Evolutionary conservation across 2,888 invertebrate species (phyloP).

Genomic region (Labia minor): DNA sequence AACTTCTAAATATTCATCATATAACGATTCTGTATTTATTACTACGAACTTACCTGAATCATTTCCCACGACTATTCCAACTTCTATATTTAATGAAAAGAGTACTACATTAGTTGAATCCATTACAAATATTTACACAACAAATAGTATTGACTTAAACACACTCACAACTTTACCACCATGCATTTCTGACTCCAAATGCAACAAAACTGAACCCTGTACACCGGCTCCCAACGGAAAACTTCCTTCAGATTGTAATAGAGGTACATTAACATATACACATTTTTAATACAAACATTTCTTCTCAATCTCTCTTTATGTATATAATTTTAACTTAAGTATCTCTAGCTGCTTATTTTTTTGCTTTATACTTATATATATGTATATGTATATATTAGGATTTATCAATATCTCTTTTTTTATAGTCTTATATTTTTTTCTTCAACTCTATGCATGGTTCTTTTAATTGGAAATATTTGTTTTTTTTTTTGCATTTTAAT

Average conservation of each 20-base stretch:
- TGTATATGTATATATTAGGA: no score
- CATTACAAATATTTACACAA: background rate
- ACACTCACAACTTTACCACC: background rate
- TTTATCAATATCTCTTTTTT: background rate
- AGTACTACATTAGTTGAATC: conserved; percentile 13
- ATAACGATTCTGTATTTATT: no score
- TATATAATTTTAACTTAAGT: background rate
- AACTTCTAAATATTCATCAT: no score
- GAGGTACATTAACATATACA: background rate
- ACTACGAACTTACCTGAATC: no score
- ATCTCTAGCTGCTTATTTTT: no score
- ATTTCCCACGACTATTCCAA: no score
- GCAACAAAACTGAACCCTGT: conserved; percentile 17
- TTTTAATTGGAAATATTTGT: background rate
- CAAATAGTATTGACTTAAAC: background rate
- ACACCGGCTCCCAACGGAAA: conserved; percentile 17
- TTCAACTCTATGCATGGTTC: no score
- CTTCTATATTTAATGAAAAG: no score
- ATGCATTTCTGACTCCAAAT: conserved; percentile 24
- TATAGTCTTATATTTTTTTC: background rate
- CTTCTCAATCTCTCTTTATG: background rate
- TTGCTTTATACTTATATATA: no score
- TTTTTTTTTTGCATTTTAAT: no score
- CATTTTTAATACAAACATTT: background rate
- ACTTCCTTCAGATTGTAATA: background rate